phyloP scores from a whole-genome alignment of 2,888 invertebrate species.

The Corbicula japonica region DNA sequence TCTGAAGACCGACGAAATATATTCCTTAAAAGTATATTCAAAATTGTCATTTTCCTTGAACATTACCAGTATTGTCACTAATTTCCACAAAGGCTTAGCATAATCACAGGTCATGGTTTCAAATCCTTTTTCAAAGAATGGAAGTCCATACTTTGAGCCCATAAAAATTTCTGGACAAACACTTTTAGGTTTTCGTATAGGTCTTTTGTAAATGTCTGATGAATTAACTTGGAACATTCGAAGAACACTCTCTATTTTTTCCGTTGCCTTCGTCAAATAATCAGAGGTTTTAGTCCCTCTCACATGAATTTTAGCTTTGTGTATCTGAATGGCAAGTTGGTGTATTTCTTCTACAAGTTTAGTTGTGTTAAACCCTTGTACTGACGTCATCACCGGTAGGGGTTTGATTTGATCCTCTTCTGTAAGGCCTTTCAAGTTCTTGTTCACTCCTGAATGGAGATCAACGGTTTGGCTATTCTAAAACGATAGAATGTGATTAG shows the following conservation, averaged over 20 bases:
- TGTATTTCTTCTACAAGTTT: no score
- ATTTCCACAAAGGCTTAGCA: conserved; percentile 20
- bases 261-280: conserved; percentile 35
- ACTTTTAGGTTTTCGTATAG: conserved; percentile 7
- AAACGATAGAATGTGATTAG: no score
- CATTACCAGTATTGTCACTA: conserved; percentile 46
- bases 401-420: no score
- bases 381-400: no score
- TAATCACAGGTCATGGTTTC: conserved; percentile 49
- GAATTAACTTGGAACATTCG: conserved; percentile 15
- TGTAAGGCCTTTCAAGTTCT: no score
- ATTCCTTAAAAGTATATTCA: neutral
- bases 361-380: no score
- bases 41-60: neutral
- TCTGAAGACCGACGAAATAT: neutral
- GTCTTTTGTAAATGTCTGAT: conserved; percentile 1
- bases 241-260: conserved; percentile 22
- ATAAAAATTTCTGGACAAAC: conserved; percentile 68
- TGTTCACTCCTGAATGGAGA: no score
- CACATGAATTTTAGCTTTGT: conserved; percentile 52
- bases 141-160: conserved; percentile 65
- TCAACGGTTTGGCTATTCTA: no score
- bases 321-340: conserved; percentile 35
- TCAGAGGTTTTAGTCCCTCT: conserved; percentile 58
- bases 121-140: conserved; percentile 70